Percentiles rank a stretch among this genome's conserved stretches.
phyloP scores from a whole-genome alignment of 30 jellyfish, hydroid and myxozoan genomes.

The Cassiopea xamachana region DNA sequence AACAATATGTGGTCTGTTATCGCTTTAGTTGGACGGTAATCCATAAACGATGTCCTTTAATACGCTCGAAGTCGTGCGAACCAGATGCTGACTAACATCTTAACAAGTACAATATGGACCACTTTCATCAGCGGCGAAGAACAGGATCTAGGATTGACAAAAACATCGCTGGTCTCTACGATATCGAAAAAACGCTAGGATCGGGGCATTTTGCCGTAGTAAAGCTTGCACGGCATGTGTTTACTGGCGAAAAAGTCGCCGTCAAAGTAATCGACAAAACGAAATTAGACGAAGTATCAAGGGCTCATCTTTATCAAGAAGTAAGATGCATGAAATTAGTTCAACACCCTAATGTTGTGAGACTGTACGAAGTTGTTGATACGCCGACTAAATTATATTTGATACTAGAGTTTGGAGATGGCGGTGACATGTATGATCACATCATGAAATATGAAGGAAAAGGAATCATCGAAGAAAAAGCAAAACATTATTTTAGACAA shows the following conservation, averaged over 20 bases:
- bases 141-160: conserved; percentile 58
- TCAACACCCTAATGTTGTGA: conserved; percentile 97
- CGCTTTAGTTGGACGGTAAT: neutral
- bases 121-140: conserved; percentile 43
- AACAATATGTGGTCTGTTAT: conserved; percentile 5
- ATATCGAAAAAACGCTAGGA: conserved; percentile 91
- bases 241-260: conserved; percentile 98
- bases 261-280: conserved; percentile 96
- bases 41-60: conserved; percentile 18
- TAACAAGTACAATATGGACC: conserved; percentile 8
- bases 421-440: conserved; percentile 98
- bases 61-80: conserved; percentile 5
- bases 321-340: conserved; percentile 94
- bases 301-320: conserved; percentile 95
- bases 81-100: conserved; percentile 44
- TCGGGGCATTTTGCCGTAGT: conserved; percentile 99
- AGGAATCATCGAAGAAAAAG: conserved; percentile 96
- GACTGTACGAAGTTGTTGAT: conserved; percentile 94
- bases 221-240: conserved; percentile 96
- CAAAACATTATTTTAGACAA: conserved; percentile 91
- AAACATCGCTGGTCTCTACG: conserved; percentile 94
- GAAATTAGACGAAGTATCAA: conserved; percentile 89
- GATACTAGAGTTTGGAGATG: conserved; percentile 97
- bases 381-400: conserved; percentile 91
- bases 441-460: conserved; percentile 91